These are phyloP conservation scores for Stratiomys singularior DNA, from an alignment of 2,888 invertebrate species.

Conservation along the genomic window DNA sequence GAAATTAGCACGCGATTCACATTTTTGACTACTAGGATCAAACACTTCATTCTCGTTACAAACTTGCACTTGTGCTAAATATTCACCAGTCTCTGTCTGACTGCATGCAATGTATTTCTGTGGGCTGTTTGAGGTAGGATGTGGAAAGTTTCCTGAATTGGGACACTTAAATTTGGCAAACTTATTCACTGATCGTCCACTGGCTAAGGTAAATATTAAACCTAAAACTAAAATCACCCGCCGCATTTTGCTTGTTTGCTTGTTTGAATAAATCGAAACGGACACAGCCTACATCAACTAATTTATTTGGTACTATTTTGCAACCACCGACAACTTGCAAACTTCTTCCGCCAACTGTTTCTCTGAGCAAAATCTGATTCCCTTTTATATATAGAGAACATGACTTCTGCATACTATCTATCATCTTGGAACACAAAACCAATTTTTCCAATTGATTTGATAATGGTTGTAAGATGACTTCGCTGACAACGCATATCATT, in stretches of 20 bases:
- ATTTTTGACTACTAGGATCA: slow-evolving; percentile 40
- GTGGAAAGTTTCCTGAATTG: slow-evolving; percentile 28
- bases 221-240: slow-evolving; percentile 27
- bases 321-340: slow-evolving; percentile 23
- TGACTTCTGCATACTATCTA: neutral
- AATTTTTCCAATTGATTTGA: slow-evolving; percentile 42
- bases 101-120: slow-evolving; percentile 33
- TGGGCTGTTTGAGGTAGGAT: slow-evolving; percentile 12
- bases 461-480: slow-evolving; percentile 24
- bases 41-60: slow-evolving; percentile 39
- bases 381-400: slow-evolving; percentile 41
- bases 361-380: slow-evolving; percentile 11
- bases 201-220: slow-evolving; percentile 27
- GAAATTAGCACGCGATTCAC: slow-evolving; percentile 4
- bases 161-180: slow-evolving; percentile 23
- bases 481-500: slow-evolving; percentile 17
- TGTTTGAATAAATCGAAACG: neutral
- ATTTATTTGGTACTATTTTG: neutral
- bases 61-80: neutral
- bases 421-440: slow-evolving; percentile 23
- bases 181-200: slow-evolving; percentile 15
- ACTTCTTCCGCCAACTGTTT: slow-evolving; percentile 20
- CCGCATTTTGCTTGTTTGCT: slow-evolving; percentile 14
- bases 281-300: slow-evolving; percentile 21
- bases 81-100: neutral